A percentile compares a stretch with the other conserved stretches of the same genome.
phyloP scores from a whole-genome alignment of 1,140 invertebrate species.

The Helicoverpa armigera region DNA sequence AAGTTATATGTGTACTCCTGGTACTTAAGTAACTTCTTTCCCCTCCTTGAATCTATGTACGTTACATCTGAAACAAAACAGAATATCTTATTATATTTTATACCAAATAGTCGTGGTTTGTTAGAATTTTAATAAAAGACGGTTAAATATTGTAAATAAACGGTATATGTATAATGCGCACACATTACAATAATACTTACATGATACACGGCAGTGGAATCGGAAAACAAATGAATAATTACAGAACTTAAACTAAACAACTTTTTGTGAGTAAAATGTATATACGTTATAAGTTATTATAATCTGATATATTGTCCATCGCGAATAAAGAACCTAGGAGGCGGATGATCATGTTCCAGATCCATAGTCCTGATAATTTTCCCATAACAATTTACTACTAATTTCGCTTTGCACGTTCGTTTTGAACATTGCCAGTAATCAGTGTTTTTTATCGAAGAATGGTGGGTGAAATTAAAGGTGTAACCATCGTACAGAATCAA shows the following conservation, averaged over 20 bases:
- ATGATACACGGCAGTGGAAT: no score
- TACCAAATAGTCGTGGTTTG: no score
- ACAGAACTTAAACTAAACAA: no score
- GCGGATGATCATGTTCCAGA: not conserved
- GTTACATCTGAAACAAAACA: not conserved
- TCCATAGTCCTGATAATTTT: not conserved
- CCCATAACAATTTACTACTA: slow-evolving; percentile 26
- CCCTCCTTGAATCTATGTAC: not conserved
- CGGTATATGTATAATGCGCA: no score
- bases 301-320: not conserved
- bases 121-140: no score
- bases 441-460: not conserved
- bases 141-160: no score
- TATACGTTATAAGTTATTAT: no score
- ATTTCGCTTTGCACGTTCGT: not conserved
- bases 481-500: slow-evolving; percentile 49
- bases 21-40: not conserved
- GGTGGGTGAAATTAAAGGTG: slow-evolving; percentile 43
- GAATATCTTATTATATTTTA: not conserved
- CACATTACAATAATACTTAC: no score
- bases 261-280: no score
- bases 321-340: not conserved
- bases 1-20: slow-evolving; percentile 14
- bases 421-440: not conserved
- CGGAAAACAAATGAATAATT: no score